Evolutionary conservation across 2,113 vertebrate species (phyloP), one percentile per base, ranked within the genome.

Genomic region (Larimichthys crocea): DNA sequence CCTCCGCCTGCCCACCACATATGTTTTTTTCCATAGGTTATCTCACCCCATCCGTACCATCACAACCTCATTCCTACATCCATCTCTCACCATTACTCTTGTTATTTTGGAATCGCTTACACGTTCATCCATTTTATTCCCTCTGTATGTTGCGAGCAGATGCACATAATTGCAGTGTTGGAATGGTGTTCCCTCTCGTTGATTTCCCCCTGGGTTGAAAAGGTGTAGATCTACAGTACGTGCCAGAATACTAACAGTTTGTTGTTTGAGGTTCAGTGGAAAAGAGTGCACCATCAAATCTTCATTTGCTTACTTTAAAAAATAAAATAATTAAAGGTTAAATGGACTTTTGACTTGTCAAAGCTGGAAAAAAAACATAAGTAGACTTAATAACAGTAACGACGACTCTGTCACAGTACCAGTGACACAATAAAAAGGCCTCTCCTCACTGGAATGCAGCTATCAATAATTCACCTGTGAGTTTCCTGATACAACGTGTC

Each of bases 121-220:
- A 22, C 10, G 50, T 56, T 86, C 9, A 50, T 68, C 35, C 24
- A 65, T 79, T 87, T 73, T 82, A 76, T 80, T 83, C 57, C 63
- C 50, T 61, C 26, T 56, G 42, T 82, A 50, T 49, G 1, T 68
- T 76, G 83, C 74, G 65, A 80, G 64, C 78, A 85, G 53, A 68
- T 48, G 71, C 76, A 82, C 31, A 79, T 87, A 85, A 88, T 82
- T 82, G 57, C 52, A 22, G 20, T 56, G 56, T 73, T 76, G 76
- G 67, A 73, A 74, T 84, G 73, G 74, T 44, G 56, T 74, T 91
- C 46, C 76, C 52, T 49, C 6, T 17, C 66, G 76, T 44, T 91
- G 77, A 92, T 88, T 92, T 89, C 91, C 91, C 86, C 35, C n/a
- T 24, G 17, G 81, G 60, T 63, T 50, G 46, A 72, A 56, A 72